Percentiles rank a stretch among this genome's conserved stretches.
Evolutionary conservation across 1,140 invertebrate genomes (phyloP).

Genomic region (Phymorhynchus buccinoides): DNA sequence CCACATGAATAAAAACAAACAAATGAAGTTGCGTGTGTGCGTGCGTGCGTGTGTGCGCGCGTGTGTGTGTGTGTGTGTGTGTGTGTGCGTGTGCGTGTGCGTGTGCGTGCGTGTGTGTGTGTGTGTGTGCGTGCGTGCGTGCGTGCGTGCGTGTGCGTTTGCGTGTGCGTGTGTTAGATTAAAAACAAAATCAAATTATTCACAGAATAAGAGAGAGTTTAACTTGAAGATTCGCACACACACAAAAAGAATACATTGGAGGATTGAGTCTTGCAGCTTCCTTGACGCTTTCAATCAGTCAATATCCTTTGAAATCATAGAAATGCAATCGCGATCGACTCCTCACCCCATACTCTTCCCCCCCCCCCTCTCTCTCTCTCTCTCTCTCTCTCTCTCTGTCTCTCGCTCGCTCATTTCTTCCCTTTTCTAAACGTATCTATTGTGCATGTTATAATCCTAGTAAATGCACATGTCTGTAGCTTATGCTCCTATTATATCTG

Average conservation of each 20-base stretch:
- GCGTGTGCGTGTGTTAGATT: not conserved
- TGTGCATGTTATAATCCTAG: no score
- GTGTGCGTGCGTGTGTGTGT: not conserved
- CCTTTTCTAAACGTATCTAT: no score
- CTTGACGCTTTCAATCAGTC: no score
- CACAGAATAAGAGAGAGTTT: not conserved
- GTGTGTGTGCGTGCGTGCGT: not conserved
- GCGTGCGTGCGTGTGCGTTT: not conserved
- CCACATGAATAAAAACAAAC: no score
- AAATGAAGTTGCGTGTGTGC: conserved; percentile 25
- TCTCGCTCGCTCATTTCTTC: no score
- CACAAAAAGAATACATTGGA: no score
- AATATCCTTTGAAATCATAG: no score
- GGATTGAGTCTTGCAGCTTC: no score
- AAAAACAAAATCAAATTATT: not conserved
- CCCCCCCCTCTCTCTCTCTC: not conserved
- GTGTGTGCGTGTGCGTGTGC: conserved; percentile 16
- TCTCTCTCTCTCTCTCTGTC: conserved; percentile 4
- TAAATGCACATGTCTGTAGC: no score
- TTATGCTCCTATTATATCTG: no score
- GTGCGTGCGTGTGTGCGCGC: conserved; percentile 27
- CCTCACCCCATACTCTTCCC: not conserved
- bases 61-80: not conserved
- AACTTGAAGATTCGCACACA: no score
- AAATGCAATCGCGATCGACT: not conserved